These are phyloP conservation scores for Macrobrachium nipponense DNA, from an alignment of 1,140 invertebrate genomes.

Conservation along the genomic window DNA sequence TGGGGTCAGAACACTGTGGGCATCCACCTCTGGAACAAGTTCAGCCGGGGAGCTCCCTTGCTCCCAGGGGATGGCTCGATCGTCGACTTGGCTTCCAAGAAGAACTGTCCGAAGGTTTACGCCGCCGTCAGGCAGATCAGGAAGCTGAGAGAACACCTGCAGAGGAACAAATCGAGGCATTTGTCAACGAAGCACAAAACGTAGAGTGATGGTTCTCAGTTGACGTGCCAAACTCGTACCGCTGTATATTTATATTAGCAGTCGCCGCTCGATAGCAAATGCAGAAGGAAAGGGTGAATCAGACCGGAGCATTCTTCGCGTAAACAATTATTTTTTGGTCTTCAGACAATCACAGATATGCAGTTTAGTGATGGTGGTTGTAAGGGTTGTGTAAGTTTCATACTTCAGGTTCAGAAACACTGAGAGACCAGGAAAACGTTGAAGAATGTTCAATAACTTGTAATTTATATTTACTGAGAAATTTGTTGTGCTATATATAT, in stretches of 20 bases:
- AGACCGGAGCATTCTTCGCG: too few relatives aligned
- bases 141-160: constrained; percentile 28
- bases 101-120: constrained; percentile 32
- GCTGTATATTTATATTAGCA: not conserved
- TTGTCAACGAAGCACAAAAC: not conserved
- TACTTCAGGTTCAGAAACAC: too few relatives aligned
- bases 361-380: too few relatives aligned
- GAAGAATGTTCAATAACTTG: too few relatives aligned
- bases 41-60: constrained; percentile 18
- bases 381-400: too few relatives aligned
- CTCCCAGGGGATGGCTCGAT: constrained; percentile 26
- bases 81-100: not conserved
- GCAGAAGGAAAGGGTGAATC: too few relatives aligned
- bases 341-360: too few relatives aligned
- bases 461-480: too few relatives aligned
- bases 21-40: constrained; percentile 37
- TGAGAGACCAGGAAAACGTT: too few relatives aligned
- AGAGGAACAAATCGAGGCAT: constrained; percentile 9
- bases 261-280: not conserved
- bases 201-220: not conserved
- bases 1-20: constrained; percentile 26
- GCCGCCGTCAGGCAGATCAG: constrained; percentile 22
- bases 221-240: not conserved
- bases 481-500: too few relatives aligned
- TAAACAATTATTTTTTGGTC: too few relatives aligned